Conservation (phyloP, 2,113 vertebrate genomes). For the Vimba vimba region DNA sequence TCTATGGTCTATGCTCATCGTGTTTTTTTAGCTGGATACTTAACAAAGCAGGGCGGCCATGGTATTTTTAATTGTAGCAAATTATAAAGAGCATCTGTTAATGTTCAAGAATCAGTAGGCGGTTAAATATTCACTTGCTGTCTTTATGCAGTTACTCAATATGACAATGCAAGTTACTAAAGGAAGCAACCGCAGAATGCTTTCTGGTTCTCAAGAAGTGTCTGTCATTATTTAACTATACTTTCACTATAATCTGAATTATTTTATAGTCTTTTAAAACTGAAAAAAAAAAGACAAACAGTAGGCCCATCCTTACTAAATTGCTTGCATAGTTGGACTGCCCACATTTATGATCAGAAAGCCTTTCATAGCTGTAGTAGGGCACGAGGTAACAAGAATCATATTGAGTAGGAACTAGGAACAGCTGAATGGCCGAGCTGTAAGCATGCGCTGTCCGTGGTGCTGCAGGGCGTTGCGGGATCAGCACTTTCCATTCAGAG, state of each 20-base stretch:
- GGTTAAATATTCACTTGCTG: neutral
- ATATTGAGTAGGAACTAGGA: neutral
- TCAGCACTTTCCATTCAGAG: constrained; percentile 48
- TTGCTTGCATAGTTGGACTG: neutral
- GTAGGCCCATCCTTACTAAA: neutral
- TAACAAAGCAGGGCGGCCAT: neutral
- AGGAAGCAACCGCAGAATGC: neutral
- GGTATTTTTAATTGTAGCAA: neutral
- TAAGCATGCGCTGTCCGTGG: constrained; percentile 50
- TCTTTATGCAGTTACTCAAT: neutral
- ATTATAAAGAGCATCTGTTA: neutral
- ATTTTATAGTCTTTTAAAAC: constrained; percentile 1
- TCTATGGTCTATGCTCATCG: neutral
- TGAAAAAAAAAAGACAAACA: neutral
- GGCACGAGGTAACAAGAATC: neutral
- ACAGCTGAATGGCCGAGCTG: neutral
- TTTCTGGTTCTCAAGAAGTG: neutral
- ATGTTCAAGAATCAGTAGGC: neutral
- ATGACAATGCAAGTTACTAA: constrained; percentile 1
- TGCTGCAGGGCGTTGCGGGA: constrained; percentile 60
- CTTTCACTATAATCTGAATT: neutral
- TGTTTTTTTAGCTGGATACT: neutral
- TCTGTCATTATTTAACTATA: constrained; percentile 8
- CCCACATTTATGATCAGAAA: neutral
- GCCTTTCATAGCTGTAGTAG: neutral